phyloP scores from a whole-genome alignment of 2,797 vertebrate genomes.

The Takifugu rubripes region DNA sequence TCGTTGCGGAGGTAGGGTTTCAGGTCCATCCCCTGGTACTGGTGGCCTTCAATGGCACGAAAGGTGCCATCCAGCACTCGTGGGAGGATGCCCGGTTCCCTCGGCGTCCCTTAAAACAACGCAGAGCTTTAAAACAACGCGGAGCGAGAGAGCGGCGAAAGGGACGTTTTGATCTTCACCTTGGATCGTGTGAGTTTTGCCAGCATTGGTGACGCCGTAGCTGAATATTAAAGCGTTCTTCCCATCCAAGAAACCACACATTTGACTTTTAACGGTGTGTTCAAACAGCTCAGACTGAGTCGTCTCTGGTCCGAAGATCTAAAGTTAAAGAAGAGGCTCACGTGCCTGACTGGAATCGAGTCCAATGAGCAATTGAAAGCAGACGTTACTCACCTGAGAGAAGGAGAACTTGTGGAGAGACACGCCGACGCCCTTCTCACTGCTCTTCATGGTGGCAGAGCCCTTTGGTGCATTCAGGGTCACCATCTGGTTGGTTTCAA shows the following conservation, averaged over 20 bases:
- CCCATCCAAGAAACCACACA: slow-evolving; percentile 77
- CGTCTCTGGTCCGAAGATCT: slow-evolving; percentile 85
- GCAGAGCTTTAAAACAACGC: not conserved
- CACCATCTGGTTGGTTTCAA: slow-evolving; percentile 78
- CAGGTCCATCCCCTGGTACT: slow-evolving; percentile 82
- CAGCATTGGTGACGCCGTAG: slow-evolving; percentile 91
- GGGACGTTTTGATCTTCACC: slow-evolving; percentile 58
- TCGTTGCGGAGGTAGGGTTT: slow-evolving; percentile 82
- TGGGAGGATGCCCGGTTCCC: slow-evolving; percentile 85
- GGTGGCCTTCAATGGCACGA: slow-evolving; percentile 66
- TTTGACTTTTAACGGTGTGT: slow-evolving; percentile 76
- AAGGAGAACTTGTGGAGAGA: slow-evolving; percentile 84
- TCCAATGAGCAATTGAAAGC: no score
- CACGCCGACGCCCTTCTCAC: slow-evolving; percentile 82
- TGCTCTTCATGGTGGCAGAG: slow-evolving; percentile 82
- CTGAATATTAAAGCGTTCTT: slow-evolving; percentile 85
- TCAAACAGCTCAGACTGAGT: slow-evolving; percentile 82
- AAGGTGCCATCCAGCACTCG: slow-evolving; percentile 82
- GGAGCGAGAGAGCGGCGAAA: no score
- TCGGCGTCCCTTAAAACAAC: slow-evolving; percentile 73
- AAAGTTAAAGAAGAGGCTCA: not conserved
- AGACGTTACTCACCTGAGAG: slow-evolving; percentile 69
- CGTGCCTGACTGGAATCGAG: no score
- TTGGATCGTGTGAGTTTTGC: slow-evolving; percentile 92
- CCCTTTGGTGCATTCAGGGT: slow-evolving; percentile 83